A percentile compares a stretch with the other conserved stretches of the same genome.
phyloP scores from a whole-genome alignment of 2,113 vertebrate species.

The Lanius ludovicianus region DNA sequence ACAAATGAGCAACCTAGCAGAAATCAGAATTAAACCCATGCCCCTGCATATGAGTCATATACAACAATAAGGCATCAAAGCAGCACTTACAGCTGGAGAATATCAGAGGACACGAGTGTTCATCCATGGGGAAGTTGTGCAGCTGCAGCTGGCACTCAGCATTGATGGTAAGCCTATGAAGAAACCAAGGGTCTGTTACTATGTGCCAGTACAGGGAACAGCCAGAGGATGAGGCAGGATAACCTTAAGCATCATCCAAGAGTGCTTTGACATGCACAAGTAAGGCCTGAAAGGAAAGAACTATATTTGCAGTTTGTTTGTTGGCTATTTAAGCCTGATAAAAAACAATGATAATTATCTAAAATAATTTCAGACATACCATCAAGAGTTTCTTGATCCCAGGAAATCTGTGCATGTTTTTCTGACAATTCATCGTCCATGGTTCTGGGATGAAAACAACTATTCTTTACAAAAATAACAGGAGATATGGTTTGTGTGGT shows the following conservation, averaged over 20 bases:
- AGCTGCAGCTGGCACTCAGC: conserved; percentile 95
- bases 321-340: neutral
- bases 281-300: neutral
- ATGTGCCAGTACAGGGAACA: neutral
- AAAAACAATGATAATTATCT: neutral
- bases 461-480: neutral
- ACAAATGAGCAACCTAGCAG: neutral
- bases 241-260: neutral
- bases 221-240: neutral
- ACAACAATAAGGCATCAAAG: neutral
- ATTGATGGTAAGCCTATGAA: conserved; percentile 90
- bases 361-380: neutral
- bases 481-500: accelerated
- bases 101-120: conserved; percentile 93
- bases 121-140: conserved; percentile 98
- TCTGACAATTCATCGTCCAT: neutral
- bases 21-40: neutral
- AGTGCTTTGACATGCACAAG: neutral
- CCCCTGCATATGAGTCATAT: neutral
- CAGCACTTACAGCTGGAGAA: conserved; percentile 97
- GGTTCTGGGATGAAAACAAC: neutral
- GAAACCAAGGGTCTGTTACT: conserved; percentile 16
- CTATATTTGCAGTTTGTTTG: neutral
- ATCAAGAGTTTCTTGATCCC: neutral
- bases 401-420: neutral